Evolutionary conservation across 2,888 invertebrate genomes (phyloP).

Genomic region (Lasioglossum morio): DNA sequence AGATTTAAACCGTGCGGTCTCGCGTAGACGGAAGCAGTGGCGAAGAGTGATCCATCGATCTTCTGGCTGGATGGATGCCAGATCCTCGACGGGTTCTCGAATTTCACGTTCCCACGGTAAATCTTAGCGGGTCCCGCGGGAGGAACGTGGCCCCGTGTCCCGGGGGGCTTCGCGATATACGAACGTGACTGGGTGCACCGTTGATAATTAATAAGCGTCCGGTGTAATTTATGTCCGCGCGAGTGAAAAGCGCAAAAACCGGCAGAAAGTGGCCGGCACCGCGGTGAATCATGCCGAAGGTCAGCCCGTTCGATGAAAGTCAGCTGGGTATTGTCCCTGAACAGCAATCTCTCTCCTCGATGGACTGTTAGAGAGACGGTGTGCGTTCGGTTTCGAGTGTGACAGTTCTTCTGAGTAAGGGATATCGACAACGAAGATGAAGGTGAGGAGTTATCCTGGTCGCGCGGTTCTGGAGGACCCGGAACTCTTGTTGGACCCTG

Average conservation of each 20-base stretch:
- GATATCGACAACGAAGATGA: slow-evolving; percentile 86
- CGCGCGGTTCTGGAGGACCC: slow-evolving; percentile 90
- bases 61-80: slow-evolving; percentile 47
- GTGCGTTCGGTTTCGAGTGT: not conserved
- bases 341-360: not conserved
- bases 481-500: slow-evolving; percentile 89
- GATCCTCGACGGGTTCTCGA: slow-evolving; percentile 22
- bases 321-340: slow-evolving; percentile 16
- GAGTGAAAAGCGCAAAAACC: not conserved
- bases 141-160: not conserved
- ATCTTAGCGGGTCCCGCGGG: not conserved
- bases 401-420: not conserved
- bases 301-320: slow-evolving; percentile 22
- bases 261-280: slow-evolving; percentile 14
- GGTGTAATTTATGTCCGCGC: not conserved
- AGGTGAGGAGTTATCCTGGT: slow-evolving; percentile 94
- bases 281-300: slow-evolving; percentile 32
- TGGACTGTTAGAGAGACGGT: not conserved
- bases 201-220: slow-evolving; percentile 28
- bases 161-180: not conserved
- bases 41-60: slow-evolving; percentile 44
- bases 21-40: slow-evolving; percentile 14
- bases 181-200: not conserved
- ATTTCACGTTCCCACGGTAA: slow-evolving; percentile 20
- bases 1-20: not conserved